Conservation (phyloP, 2,113 vertebrate species). For the Saguinus midas region DNA sequence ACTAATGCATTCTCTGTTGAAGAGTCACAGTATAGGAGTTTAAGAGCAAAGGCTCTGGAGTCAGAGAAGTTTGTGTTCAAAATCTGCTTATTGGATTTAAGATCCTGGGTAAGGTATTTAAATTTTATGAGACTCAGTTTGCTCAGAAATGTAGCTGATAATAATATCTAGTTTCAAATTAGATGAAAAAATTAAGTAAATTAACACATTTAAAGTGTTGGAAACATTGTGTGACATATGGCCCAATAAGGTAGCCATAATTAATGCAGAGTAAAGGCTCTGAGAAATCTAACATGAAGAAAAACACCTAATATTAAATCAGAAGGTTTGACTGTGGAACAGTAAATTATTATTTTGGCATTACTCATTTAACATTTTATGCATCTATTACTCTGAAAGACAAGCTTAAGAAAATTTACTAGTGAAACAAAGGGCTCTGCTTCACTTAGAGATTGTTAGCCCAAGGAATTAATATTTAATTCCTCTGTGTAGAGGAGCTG, state of each 20-base stretch:
- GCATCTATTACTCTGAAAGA: not conserved
- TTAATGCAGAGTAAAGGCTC: conserved; percentile 1
- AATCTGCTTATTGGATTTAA: not conserved
- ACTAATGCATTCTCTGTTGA: not conserved
- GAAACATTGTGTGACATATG: not conserved
- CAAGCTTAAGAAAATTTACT: not conserved
- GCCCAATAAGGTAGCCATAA: not conserved
- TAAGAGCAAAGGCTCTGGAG: not conserved
- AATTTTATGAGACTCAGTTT: not conserved
- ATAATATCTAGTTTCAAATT: not conserved
- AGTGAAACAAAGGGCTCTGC: not conserved
- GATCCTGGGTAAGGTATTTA: not conserved
- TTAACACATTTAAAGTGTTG: not conserved
- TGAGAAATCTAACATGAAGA: not conserved
- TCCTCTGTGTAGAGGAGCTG: not conserved
- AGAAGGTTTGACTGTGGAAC: not conserved
- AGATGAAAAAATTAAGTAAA: not conserved
- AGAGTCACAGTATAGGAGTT: not conserved
- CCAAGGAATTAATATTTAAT: not conserved
- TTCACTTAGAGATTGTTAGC: not conserved
- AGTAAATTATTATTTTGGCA: not conserved
- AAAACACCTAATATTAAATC: not conserved
- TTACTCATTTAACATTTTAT: not conserved
- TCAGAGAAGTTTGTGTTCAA: not conserved
- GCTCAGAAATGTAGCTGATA: not conserved